Conservation (phyloP, 2,888 invertebrate genomes). For the Himalopsyche kuldschensis region DNA sequence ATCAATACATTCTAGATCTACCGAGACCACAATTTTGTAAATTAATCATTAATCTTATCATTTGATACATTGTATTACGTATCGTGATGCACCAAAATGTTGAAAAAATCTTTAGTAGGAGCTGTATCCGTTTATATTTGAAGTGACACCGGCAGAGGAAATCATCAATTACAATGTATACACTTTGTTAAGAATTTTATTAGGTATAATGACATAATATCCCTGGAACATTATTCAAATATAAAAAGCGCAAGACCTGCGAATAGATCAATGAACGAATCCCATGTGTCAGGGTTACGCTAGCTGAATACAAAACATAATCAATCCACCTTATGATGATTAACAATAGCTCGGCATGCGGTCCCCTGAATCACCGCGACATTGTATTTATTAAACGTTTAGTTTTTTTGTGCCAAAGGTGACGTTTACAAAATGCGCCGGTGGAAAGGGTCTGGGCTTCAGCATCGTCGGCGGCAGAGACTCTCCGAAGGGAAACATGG, state of each 20-base stretch:
- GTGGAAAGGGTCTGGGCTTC: slow-evolving; percentile 84
- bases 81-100: too few relatives aligned
- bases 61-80: too few relatives aligned
- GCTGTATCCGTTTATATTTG: too few relatives aligned
- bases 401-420: slow-evolving; percentile 48
- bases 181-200: neutral
- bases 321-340: neutral
- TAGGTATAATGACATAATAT: neutral
- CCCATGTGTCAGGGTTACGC: neutral
- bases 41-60: too few relatives aligned
- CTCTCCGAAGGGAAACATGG: slow-evolving; percentile 83
- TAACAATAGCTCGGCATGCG: neutral
- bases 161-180: too few relatives aligned
- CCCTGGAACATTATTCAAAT: neutral
- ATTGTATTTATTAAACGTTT: neutral
- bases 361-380: neutral
- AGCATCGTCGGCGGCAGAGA: slow-evolving; percentile 88
- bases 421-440: slow-evolving; percentile 76
- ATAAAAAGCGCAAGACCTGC: neutral
- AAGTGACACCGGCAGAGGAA: too few relatives aligned
- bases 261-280: neutral
- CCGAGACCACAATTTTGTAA: too few relatives aligned
- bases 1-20: too few relatives aligned
- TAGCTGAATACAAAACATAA: neutral
- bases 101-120: too few relatives aligned